A percentile compares a stretch with the other conserved stretches of the same genome.
Conservation (phyloP, 1,140 invertebrate species). For the Trypoxylus dichotomus region DNA sequence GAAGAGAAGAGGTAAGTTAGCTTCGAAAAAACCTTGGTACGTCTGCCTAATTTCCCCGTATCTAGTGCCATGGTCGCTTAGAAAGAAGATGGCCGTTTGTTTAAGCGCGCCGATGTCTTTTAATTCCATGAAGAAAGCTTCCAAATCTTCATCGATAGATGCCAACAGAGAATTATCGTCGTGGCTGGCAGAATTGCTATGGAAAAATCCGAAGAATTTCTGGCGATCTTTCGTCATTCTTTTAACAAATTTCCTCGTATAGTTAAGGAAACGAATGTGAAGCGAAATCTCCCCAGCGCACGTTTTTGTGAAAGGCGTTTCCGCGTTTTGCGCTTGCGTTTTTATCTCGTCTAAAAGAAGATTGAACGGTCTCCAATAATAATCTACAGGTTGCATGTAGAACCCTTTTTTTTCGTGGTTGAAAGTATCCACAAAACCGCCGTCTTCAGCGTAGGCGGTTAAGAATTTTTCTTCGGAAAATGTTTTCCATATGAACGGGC, state of each 20-base stretch:
- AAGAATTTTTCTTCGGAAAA: neutral
- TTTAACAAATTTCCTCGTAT: neutral
- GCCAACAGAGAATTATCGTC: neutral
- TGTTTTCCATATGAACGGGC: neutral
- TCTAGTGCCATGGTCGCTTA: neutral
- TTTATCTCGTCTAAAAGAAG: neutral
- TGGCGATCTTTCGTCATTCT: neutral
- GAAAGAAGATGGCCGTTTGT: neutral
- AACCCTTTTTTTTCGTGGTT: neutral
- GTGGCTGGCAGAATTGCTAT: neutral
- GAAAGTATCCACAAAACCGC: neutral
- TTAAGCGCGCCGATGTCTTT: neutral
- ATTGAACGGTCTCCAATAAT: constrained; percentile 25
- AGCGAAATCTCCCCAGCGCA: neutral
- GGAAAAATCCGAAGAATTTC: constrained; percentile 10
- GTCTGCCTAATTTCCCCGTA: neutral
- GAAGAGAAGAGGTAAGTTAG: neutral
- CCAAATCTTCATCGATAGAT: neutral
- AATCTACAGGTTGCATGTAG: neutral
- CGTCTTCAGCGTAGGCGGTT: neutral
- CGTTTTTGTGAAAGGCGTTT: neutral
- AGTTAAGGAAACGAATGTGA: neutral
- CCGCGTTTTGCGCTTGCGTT: neutral
- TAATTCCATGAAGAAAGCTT: neutral
- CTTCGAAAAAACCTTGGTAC: neutral